Percentiles rank a stretch among this genome's conserved stretches.
phyloP scores from a whole-genome alignment of 92 coral and sea anemone species.

The Umimayanthus chanpuru region DNA sequence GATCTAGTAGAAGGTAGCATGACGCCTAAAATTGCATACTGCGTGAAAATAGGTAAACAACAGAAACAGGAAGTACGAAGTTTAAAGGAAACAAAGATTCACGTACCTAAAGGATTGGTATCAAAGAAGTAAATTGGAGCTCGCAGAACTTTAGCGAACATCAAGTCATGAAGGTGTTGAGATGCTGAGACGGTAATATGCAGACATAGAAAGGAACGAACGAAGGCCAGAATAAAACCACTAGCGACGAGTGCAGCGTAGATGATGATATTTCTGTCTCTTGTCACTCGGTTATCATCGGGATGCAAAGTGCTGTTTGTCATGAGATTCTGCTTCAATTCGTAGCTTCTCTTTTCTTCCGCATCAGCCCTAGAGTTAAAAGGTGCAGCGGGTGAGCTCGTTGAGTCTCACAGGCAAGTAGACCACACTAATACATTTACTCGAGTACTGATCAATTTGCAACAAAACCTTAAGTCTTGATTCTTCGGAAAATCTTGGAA shows the following conservation, averaged over 20 bases:
- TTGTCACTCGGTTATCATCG: background rate
- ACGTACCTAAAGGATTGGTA: conserved; percentile 91
- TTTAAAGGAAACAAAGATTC: background rate
- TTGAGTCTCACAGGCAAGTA: background rate
- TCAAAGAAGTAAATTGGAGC: conserved; percentile 96
- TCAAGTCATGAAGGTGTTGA: conserved; percentile 78
- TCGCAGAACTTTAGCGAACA: conserved; percentile 79
- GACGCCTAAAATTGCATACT: background rate
- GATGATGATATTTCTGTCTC: conserved; percentile 65
- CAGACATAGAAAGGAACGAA: conserved; percentile 55
- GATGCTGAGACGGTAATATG: conserved; percentile 76
- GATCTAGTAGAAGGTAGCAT: background rate
- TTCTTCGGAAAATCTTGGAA: too few species aligned
- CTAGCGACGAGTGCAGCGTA: conserved; percentile 63
- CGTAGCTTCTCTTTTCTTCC: conserved; percentile 55
- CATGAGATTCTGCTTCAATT: background rate
- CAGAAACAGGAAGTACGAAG: background rate
- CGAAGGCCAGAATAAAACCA: conserved; percentile 55
- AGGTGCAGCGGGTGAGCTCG: background rate
- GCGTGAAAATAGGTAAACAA: background rate
- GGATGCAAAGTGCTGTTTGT: conserved; percentile 5
- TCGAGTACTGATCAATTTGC: too few species aligned
- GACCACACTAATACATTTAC: background rate
- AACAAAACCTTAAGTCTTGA: too few species aligned
- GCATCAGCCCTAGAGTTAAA: conserved; percentile 73